A percentile compares a stretch with the other conserved stretches of the same genome.
phyloP scores from a whole-genome alignment of 2,888 invertebrate species.

The Dicroscelio sp. region DNA sequence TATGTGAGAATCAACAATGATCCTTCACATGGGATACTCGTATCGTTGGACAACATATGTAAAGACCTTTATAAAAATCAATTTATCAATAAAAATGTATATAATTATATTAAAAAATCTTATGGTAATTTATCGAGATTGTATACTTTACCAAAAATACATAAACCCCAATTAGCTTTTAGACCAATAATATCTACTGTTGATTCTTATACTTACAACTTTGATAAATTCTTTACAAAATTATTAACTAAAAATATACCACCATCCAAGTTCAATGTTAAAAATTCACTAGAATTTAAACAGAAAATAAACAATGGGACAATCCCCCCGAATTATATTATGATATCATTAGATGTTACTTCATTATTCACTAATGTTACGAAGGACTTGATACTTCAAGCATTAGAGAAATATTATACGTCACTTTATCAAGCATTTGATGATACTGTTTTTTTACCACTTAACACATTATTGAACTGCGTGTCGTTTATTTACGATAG shows the following conservation, averaged over 20 bases:
- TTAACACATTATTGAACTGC: neutral
- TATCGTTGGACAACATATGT: neutral
- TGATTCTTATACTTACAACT: neutral
- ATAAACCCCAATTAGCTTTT: neutral
- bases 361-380: neutral
- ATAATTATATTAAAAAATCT: neutral
- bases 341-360: too few relatives aligned
- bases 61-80: neutral
- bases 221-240: neutral
- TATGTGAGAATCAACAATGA: neutral
- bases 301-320: neutral
- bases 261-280: neutral
- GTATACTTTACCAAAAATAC: slow-evolving; percentile 9
- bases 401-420: neutral
- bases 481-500: neutral
- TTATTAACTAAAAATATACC: neutral
- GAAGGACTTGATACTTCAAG: neutral
- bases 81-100: neutral
- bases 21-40: neutral
- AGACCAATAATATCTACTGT: neutral
- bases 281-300: neutral
- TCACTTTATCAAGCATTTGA: neutral
- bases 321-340: neutral
- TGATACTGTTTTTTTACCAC: neutral
- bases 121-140: neutral